Conservation (phyloP, 2,797 vertebrate species). For the Tangara arthus region DNA sequence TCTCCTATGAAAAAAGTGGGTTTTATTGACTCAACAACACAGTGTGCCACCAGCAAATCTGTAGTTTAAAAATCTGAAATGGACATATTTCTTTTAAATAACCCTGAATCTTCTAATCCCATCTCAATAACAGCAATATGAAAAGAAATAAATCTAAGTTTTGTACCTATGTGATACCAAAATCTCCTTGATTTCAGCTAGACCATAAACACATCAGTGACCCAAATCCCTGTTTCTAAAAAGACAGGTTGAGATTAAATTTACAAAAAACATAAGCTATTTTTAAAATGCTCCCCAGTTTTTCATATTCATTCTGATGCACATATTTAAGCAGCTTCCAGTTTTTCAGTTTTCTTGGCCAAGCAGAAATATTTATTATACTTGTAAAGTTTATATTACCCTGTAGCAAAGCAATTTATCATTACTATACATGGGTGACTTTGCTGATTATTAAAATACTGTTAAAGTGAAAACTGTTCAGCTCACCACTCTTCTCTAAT, state of each 20-base stretch:
- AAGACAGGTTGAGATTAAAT: not conserved
- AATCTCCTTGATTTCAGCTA: not conserved
- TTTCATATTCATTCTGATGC: slow-evolving; percentile 33
- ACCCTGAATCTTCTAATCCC: not conserved
- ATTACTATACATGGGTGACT: slow-evolving; percentile 58
- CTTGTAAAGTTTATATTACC: slow-evolving; percentile 68
- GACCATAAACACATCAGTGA: not conserved
- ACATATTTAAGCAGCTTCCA: slow-evolving; percentile 34
- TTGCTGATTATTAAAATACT: slow-evolving; percentile 72
- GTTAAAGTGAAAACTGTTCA: slow-evolving; percentile 26
- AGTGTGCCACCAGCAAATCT: not conserved
- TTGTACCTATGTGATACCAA: not conserved
- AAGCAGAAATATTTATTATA: slow-evolving; percentile 67
- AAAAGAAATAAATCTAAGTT: not conserved
- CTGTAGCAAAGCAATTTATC: slow-evolving; percentile 71
- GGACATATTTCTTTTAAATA: not conserved
- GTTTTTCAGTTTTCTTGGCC: slow-evolving; percentile 36
- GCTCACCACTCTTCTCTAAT: slow-evolving; percentile 15
- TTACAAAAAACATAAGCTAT: not conserved
- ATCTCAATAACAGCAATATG: not conserved
- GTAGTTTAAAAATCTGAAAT: not conserved
- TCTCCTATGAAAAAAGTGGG: not conserved
- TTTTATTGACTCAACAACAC: not conserved
- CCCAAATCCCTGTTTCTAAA: not conserved
- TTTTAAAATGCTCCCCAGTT: not conserved